Base-by-base conservation (phyloP, 2,888 invertebrate species). In the Xiphydria camelus region DNA sequence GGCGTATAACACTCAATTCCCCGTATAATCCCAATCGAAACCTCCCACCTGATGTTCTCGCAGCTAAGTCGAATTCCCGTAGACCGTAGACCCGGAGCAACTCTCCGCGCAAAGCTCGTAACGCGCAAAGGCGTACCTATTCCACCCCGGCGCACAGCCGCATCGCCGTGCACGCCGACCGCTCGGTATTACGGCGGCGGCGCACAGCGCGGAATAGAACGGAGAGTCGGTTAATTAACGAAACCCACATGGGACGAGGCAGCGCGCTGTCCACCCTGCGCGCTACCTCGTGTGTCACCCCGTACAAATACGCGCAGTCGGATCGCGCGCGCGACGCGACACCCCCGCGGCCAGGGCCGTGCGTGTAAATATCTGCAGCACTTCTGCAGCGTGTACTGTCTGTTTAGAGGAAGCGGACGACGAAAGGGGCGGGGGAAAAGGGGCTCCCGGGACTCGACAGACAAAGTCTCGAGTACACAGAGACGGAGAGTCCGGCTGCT, bases 141-240 rank as follows among this genome's bases (percentile, higher is more conserved):
- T n/a, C n/a, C n/a, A n/a, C n/a, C n/a, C n/a, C n/a, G n/a, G n/a
- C n/a, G n/a, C n/a, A n/a, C n/a, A n/a, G n/a, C n/a, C n/a, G n/a
- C n/a, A n/a, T n/a, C n/a, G n/a, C n/a, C n/a, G n/a, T n/a, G n/a
- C n/a, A n/a, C n/a, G n/a, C n/a, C n/a, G n/a, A n/a, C n/a, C n/a
- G n/a, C n/a, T n/a, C n/a, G n/a, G n/a, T n/a, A n/a, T n/a, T n/a
- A n/a, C n/a, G n/a, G n/a, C 34, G 33, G 41, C 31, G 25, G 43
- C 33, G 42, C 40, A 42, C 40, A 51, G 52, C 51, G 43, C 47
- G 55, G 44, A 64, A 60, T 57, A 55, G 64, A 62, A 60, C 57
- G 63, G 53, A 60, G 65, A 68, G 61, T 67, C 64, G 66, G 70
- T 71, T 70, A 71, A 66, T 66, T 66, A 71, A 72, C 68, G 68